A percentile compares a stretch with the other conserved stretches of the same genome.
Conservation (phyloP, 2,888 invertebrate species). For the Leucophenga montana region DNA sequence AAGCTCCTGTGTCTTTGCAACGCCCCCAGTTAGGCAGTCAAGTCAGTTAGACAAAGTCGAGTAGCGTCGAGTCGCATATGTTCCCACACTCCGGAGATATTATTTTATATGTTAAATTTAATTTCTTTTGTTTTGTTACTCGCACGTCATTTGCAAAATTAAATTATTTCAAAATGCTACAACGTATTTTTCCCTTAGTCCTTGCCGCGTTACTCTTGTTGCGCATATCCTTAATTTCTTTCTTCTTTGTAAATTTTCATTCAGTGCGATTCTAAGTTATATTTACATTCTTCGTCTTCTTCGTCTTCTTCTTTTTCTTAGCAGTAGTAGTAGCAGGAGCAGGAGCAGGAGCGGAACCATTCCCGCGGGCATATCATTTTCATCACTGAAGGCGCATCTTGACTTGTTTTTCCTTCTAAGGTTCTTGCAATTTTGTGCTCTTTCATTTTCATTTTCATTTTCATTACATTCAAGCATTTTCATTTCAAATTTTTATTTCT, state of each 20-base stretch:
- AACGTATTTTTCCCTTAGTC: neutral
- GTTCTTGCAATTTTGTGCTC: constrained; percentile 31
- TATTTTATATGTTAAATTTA: constrained; percentile 60
- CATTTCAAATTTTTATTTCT: constrained; percentile 25
- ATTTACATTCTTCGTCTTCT: neutral
- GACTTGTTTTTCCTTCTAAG: neutral
- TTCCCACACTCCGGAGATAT: no score
- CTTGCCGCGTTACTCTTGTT: neutral
- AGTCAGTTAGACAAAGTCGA: no score
- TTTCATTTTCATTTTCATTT: constrained; percentile 46
- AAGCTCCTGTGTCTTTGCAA: constrained; percentile 19
- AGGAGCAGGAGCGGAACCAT: constrained; percentile 39
- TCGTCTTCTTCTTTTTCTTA: no score
- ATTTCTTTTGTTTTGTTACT: constrained; percentile 69
- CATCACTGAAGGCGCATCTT: constrained; percentile 44
- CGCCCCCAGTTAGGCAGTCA: neutral
- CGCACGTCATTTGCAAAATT: constrained; percentile 70
- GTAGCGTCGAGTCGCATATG: no score
- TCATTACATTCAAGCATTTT: constrained; percentile 23
- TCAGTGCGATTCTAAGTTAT: no score
- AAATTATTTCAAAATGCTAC: constrained; percentile 66
- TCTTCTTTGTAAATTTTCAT: neutral
- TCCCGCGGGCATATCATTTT: constrained; percentile 66
- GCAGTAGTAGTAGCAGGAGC: no score
- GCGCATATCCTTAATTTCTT: neutral